Evolutionary conservation across 2,113 vertebrate species (phyloP), one percentile per base, ranked within the genome.

Genomic region (Corythornis madagascariensis): DNA sequence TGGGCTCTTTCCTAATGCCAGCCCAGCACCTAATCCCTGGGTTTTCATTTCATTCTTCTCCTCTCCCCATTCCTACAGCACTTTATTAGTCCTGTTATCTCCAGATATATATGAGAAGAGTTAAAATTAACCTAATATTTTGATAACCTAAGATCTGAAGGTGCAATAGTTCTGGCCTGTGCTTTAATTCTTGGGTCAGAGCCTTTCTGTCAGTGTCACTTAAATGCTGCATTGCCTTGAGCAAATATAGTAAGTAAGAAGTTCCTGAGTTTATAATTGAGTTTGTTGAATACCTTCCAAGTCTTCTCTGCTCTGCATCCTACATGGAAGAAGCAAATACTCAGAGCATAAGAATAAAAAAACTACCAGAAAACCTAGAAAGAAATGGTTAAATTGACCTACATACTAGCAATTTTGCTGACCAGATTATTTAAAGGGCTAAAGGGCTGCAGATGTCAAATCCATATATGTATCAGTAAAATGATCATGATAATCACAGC

Each of bases 401-500:
- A 96, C 69, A 95, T 94, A 86, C 48, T 42, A 72, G 50, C 52
- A 87, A 26, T 90, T 92, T 95, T 93, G 83, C 83, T 96, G 94
- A 92, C 92, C 93, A 95, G 83, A 94, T 95, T 94, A 94, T 92
- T 96, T 87, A 86, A 95, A 94, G 94, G 69, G 71, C 84, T 94
- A 85, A 96, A 95, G 92, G 83, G 33, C 66, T 92, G 31, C 66
- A 95, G 72, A 92, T 94, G 87, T 89, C 89, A 95, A 90, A 90
- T 64, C 47, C 72, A 47, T 59, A 64, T 43, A 66, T 33, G 45
- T 74, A 79, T 95, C 93, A 92, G 83, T 81, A 86, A 96, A 96
- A 93, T 95, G 86, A 95, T 97, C 91, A 89, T 83, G 77, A 95
- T 95, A 95, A 95, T 96, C 91, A 95, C 85, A 94, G 89, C 89